Conservation (phyloP, 2,113 vertebrate species). For the Hydropotes inermis region DNA sequence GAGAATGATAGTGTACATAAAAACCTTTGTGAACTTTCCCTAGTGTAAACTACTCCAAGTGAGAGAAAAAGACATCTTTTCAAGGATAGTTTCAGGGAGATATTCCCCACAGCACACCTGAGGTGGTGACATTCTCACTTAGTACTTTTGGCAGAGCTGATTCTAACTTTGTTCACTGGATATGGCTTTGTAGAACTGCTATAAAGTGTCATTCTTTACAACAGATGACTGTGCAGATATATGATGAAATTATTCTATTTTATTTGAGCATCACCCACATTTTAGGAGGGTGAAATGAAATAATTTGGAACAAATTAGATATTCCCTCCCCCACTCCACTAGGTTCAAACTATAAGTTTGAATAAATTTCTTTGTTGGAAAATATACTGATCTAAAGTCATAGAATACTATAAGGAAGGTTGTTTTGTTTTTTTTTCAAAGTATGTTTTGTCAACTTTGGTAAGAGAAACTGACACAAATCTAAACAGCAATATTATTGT, state of each 20-base stretch:
- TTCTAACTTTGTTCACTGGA: neutral
- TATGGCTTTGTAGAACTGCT: neutral
- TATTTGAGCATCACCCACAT: constrained; percentile 59
- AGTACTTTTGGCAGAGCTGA: neutral
- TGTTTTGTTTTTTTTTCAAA: neutral
- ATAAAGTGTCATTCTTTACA: constrained; percentile 39
- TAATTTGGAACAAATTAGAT: constrained; percentile 60
- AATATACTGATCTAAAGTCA: neutral
- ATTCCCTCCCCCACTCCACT: neutral
- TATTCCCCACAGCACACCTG: neutral
- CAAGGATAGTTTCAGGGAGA: neutral
- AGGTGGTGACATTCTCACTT: neutral
- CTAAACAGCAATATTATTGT: neutral
- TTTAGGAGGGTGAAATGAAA: constrained; percentile 53
- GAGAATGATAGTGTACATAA: too few species aligned
- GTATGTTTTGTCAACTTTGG: neutral
- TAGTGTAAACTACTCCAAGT: neutral
- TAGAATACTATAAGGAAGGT: neutral
- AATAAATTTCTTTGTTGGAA: constrained; percentile 9
- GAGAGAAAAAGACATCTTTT: neutral
- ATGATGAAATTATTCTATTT: constrained; percentile 58
- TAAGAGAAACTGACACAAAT: neutral
- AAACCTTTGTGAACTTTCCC: neutral
- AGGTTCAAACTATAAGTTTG: constrained; percentile 22
- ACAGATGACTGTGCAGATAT: constrained; percentile 60